Evolutionary conservation across 2,888 invertebrate genomes (phyloP), one percentile per base, ranked within the genome.

Genomic region (Lamellibrachia satsuma): DNA sequence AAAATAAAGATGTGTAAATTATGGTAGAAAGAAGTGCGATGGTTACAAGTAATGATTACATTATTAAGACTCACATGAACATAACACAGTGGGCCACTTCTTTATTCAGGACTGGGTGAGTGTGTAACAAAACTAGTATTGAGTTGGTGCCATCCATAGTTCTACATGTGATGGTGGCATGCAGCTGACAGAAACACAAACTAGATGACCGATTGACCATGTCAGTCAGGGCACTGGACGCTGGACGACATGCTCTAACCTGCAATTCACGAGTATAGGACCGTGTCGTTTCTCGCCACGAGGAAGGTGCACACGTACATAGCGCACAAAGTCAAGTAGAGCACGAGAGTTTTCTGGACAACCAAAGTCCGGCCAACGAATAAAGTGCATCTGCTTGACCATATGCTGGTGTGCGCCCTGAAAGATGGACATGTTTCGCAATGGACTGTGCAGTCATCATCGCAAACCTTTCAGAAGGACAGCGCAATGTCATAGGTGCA

Each of bases 301-400:
- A 91, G 97, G 95, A 95, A 97, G 97, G 94, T 97, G 97, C 91
- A 97, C 97, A 92, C 97, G 96, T 93, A 97, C 97, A 92, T 97
- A 96, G 95, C 97, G 96, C 92, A 97, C 97, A 95, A 98, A 98
- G 93, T 97, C 97, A 9, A 97, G 96, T 96, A 98, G 97, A 91
- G 97, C 96, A 94, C 97, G 97, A 92, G 97, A 97, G 93, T 97
- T 97, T 93, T 97, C 97, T 6, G 96, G 98, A 97, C 97, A 97
- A 52, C 97, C 98, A 95, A 98, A 98, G 96, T 98, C 98, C 11
- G 98, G 98, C 98, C 98, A 98, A 93, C 97, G 97, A 94, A 97
- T 97, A 95, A 97, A 98, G 95, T 97, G 97, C 95, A 98, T 97
- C 96, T 98, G 98, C 51, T 97, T 97, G 39, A 98, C 97, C 60